phyloP scores from a whole-genome alignment of 2,797 vertebrate species.

The Micrastur ruficollis region DNA sequence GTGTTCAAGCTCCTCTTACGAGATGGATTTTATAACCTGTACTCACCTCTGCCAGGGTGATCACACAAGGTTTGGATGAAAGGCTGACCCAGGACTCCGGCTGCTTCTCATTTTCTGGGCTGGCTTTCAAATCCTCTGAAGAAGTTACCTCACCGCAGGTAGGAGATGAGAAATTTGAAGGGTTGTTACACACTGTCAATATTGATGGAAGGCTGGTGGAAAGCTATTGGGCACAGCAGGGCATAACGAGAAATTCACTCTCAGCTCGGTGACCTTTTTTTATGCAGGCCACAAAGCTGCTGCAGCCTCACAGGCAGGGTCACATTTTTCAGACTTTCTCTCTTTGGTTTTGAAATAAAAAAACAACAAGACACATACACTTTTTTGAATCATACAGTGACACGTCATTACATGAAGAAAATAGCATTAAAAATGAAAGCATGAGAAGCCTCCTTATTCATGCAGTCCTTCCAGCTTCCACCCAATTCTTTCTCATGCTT shows the following conservation, averaged over 20 bases:
- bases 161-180: constrained; percentile 43
- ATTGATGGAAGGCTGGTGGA: background rate
- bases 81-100: background rate
- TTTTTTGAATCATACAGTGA: background rate
- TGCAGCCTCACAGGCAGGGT: background rate
- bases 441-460: background rate
- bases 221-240: constrained; percentile 32
- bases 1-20: background rate
- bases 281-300: background rate
- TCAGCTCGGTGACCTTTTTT: background rate
- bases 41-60: background rate
- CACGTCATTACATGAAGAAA: background rate
- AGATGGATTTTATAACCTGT: constrained; percentile 2
- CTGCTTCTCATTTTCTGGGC: constrained; percentile 20
- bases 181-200: background rate
- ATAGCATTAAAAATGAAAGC: background rate
- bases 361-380: background rate
- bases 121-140: constrained; percentile 11
- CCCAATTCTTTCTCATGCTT: background rate
- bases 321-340: background rate
- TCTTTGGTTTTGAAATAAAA: background rate
- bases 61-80: background rate
- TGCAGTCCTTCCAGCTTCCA: background rate
- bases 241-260: background rate
- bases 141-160: background rate